Percentiles rank a stretch among this genome's conserved stretches.
phyloP scores from a whole-genome alignment of 2,797 vertebrate species.

The Eurystomus glaucurus region DNA sequence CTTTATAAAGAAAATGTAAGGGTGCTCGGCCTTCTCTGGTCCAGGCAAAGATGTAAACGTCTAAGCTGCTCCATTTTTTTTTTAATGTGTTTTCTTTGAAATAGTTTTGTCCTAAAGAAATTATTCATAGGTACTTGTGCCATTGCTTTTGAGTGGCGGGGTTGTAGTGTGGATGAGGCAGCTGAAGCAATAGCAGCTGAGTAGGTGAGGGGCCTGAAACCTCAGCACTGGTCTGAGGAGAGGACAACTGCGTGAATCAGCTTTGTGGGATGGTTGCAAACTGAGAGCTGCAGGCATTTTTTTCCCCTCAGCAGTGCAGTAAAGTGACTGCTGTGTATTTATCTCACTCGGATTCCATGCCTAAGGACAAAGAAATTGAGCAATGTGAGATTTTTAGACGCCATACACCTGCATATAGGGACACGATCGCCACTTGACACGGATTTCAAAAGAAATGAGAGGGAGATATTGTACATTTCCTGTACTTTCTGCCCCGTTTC shows the following conservation, averaged over 20 bases:
- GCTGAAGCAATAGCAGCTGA: background rate
- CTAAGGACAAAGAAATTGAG: too few relatives aligned
- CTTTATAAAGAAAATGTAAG: background rate
- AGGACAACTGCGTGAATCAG: background rate
- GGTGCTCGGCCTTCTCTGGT: background rate
- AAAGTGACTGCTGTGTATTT: too few relatives aligned
- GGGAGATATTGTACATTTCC: too few relatives aligned
- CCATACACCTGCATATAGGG: too few relatives aligned
- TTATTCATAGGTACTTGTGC: background rate
- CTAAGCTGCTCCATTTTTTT: background rate
- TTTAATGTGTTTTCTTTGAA: background rate
- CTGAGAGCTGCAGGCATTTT: too few relatives aligned
- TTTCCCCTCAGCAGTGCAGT: too few relatives aligned
- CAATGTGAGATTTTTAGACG: too few relatives aligned
- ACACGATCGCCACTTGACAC: too few relatives aligned
- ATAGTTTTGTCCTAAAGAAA: background rate
- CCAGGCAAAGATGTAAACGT: background rate
- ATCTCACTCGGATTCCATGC: too few relatives aligned
- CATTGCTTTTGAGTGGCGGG: background rate
- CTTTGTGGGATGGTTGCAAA: accelerated
- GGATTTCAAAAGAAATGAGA: too few relatives aligned
- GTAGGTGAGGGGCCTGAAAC: background rate
- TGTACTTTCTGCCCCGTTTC: too few relatives aligned
- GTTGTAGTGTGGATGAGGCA: background rate
- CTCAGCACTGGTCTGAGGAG: background rate